Evolutionary conservation across 2,113 vertebrate species (phyloP).

Genomic region (Melanerpes formicivorus): DNA sequence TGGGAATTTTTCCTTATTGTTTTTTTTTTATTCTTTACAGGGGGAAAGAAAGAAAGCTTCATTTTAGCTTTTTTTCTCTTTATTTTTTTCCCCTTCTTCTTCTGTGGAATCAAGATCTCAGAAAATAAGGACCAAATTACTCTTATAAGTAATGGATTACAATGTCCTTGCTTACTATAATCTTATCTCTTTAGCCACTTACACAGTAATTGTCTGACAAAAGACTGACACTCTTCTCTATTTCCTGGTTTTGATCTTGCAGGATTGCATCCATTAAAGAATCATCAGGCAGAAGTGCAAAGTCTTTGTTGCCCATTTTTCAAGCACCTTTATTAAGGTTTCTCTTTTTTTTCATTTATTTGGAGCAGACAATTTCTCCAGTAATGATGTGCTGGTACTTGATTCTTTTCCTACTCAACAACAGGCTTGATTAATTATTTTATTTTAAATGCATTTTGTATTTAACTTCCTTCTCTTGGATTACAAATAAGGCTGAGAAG

Average conservation of each 20-base stretch:
- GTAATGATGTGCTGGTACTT: conserved; percentile 7
- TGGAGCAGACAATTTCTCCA: background rate
- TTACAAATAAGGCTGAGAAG: background rate
- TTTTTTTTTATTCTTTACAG: background rate
- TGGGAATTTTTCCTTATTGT: background rate
- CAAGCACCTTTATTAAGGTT: conserved; percentile 31
- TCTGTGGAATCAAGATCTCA: background rate
- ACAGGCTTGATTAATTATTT: conserved; percentile 16
- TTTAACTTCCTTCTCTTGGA: conserved; percentile 28
- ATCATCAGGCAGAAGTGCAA: conserved; percentile 28
- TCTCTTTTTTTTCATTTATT: conserved; percentile 42
- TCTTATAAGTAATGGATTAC: conserved; percentile 45
- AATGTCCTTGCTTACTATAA: background rate
- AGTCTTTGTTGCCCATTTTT: conserved; percentile 25
- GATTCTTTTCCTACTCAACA: conserved; percentile 16
- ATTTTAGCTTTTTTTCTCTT: background rate
- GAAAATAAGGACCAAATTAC: conserved; percentile 39
- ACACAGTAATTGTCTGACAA: conserved; percentile 29
- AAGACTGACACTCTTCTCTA: conserved; percentile 18
- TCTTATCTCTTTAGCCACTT: conserved; percentile 59
- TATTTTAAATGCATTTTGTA: background rate
- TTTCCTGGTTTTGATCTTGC: conserved; percentile 35
- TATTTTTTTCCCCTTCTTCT: background rate
- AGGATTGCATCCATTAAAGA: conserved; percentile 49
- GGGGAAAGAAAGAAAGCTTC: background rate